These are phyloP conservation scores for Microctonus hyperodae DNA, from an alignment of 2,888 invertebrate genomes.

Conservation along the genomic window DNA sequence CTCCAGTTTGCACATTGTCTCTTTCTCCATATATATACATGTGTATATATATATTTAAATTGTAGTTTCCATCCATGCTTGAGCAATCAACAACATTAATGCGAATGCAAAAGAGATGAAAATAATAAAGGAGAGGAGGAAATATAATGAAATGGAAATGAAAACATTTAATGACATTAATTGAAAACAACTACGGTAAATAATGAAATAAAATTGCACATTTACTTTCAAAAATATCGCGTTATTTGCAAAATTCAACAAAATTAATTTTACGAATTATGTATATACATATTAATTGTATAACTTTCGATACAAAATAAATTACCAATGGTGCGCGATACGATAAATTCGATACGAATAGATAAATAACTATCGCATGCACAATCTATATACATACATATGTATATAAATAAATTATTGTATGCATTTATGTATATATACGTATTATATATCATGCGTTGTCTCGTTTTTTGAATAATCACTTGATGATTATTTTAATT, in stretches of 20 bases:
- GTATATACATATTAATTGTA: not conserved
- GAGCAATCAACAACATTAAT: not conserved
- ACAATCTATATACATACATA: constrained; percentile 4
- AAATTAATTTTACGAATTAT: not conserved
- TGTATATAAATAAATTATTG: not conserved
- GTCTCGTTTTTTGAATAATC: not conserved
- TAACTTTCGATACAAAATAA: not conserved
- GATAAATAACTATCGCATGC: not conserved
- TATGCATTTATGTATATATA: not conserved
- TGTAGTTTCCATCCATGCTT: not conserved
- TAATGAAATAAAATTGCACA: not conserved
- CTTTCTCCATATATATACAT: not conserved
- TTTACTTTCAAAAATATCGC: not conserved
- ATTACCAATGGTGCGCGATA: constrained; percentile 1
- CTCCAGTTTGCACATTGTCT: constrained; percentile 5
- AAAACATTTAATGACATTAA: not conserved
- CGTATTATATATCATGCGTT: no score
- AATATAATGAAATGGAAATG: not conserved
- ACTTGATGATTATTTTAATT: not conserved
- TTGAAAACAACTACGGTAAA: not conserved
- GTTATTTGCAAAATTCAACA: not conserved
- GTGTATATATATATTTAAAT: not conserved
- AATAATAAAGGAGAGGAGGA: no score
- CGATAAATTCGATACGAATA: constrained; percentile 29
- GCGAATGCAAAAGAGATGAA: not conserved